phyloP scores from a whole-genome alignment of 2,113 vertebrate species.

The Circaetus gallicus region DNA sequence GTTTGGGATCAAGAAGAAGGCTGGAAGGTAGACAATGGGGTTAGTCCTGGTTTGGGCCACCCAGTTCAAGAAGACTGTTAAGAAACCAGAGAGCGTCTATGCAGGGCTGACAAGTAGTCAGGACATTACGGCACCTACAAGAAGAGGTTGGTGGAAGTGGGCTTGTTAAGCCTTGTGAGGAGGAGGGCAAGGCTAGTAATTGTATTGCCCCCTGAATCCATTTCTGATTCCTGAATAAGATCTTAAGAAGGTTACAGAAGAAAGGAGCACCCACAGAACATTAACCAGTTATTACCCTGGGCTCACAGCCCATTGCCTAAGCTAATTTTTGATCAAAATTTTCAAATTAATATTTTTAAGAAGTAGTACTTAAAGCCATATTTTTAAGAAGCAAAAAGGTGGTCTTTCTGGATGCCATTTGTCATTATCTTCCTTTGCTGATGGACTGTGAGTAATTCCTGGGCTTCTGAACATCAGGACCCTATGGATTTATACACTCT shows the following conservation, averaged over 20 bases:
- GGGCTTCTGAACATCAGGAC: not conserved
- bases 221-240: not conserved
- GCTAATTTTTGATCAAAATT: not conserved
- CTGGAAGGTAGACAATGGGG: not conserved
- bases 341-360: not conserved
- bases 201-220: not conserved
- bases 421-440: not conserved
- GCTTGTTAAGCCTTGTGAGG: not conserved
- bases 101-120: not conserved
- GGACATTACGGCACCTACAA: not conserved
- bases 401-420: not conserved
- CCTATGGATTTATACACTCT: not conserved
- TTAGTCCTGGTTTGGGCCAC: not conserved
- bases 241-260: not conserved
- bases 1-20: not conserved
- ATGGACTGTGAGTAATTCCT: not conserved
- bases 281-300: not conserved
- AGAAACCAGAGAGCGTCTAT: not conserved
- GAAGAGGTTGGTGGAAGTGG: not conserved
- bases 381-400: not conserved
- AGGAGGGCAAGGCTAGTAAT: not conserved
- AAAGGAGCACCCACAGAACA: not conserved
- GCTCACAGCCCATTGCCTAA: not conserved
- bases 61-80: not conserved
- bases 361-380: not conserved